A percentile compares a stretch with the other conserved stretches of the same genome.
phyloP scores from a whole-genome alignment of 2,888 invertebrate species.

The Alloplasta piceator region DNA sequence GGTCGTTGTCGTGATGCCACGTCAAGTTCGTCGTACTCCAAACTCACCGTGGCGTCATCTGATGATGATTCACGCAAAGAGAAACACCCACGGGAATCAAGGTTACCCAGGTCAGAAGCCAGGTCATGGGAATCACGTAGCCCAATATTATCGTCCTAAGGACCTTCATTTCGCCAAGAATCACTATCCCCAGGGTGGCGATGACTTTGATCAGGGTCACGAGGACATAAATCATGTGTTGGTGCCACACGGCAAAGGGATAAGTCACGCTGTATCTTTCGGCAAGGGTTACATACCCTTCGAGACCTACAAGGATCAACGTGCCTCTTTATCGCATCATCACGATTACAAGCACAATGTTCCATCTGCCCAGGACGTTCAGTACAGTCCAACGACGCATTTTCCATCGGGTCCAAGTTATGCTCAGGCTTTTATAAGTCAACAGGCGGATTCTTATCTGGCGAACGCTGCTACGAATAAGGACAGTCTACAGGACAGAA shows the following conservation, averaged over 20 bases:
- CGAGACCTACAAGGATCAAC: constrained; percentile 70
- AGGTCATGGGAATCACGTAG: background rate
- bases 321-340: constrained; percentile 55
- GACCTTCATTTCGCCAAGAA: constrained; percentile 26
- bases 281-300: constrained; percentile 79
- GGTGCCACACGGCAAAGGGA: constrained; percentile 76
- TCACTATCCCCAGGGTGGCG: constrained; percentile 71
- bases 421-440: constrained; percentile 31
- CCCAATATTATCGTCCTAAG: constrained; percentile 29
- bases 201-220: constrained; percentile 76
- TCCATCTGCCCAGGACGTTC: background rate
- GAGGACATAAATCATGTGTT: constrained; percentile 73
- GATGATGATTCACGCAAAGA: constrained; percentile 61
- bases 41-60: constrained; percentile 64
- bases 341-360: constrained; percentile 53
- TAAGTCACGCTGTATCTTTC: constrained; percentile 72
- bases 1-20: constrained; percentile 74
- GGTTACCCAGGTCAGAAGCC: constrained; percentile 19
- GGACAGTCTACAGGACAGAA: constrained; percentile 28
- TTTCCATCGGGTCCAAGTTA: constrained; percentile 16
- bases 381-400: constrained; percentile 16
- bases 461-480: constrained; percentile 9
- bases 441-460: constrained; percentile 42
- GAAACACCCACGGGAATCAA: constrained; percentile 49
- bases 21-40: constrained; percentile 73